A percentile compares a stretch with the other conserved stretches of the same genome.
Evolutionary conservation across 1,140 invertebrate species (phyloP).

Genomic region (Trinorchestia longiramus): DNA sequence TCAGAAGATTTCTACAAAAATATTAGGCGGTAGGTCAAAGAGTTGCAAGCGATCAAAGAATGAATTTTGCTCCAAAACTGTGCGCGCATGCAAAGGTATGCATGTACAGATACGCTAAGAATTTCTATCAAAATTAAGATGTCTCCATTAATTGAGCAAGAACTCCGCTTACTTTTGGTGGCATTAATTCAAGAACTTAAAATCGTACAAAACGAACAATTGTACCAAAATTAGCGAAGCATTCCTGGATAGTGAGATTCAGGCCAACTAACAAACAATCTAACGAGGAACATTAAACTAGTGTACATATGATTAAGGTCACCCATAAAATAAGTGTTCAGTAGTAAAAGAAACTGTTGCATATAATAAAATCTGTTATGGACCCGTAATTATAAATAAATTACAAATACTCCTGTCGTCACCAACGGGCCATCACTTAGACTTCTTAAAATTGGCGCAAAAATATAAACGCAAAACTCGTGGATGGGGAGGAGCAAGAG

Average conservation of each 20-base stretch:
- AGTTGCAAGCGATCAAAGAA: not conserved
- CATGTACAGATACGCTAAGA: not conserved
- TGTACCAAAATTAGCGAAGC: not conserved
- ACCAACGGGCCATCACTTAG: not conserved
- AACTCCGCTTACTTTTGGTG: not conserved
- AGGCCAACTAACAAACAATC: not conserved
- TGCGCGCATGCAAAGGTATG: not conserved
- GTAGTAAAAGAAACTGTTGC: not conserved
- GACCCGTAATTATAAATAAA: not conserved
- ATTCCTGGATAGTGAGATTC: not conserved
- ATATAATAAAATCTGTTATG: not conserved
- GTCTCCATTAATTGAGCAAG: not conserved
- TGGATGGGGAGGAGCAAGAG: not conserved
- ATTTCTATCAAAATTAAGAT: not conserved
- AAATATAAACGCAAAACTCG: not conserved
- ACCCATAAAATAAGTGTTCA: not conserved
- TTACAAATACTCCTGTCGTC: not conserved
- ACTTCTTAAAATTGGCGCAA: not conserved
- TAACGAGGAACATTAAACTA: not conserved
- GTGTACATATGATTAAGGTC: not conserved
- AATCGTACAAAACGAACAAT: not conserved
- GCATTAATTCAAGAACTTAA: not conserved
- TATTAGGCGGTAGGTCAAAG: not conserved
- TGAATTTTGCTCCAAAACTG: not conserved
- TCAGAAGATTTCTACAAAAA: not conserved